Base-by-base conservation (phyloP, 1,140 invertebrate species). In the Cydia pomonella region DNA sequence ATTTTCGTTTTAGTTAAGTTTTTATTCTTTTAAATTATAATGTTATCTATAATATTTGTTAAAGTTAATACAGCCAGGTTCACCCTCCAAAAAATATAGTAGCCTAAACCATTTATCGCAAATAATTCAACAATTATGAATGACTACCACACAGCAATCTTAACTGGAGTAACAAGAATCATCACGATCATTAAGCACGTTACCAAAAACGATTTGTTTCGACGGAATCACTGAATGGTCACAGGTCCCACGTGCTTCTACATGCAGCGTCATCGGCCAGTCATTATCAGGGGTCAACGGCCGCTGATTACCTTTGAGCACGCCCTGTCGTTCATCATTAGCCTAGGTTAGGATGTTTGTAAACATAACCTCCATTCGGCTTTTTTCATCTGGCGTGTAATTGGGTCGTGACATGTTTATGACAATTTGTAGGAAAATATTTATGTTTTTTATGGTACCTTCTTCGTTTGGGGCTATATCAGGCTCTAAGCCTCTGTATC, bases 281-380 rank as follows among this genome's bases (percentile, higher is more conserved):
- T 92, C 91, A 93, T 93, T 93, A 93, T 80, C 85, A 83, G 88
- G 82, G 91, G 91, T 91, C 90, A 90, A 87, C 79, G 87, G 81
- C 88, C 82, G 82, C 82, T 93, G 91, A 93, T 92, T 91, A 92
- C 89, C 88, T 85, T 81, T 73, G 77, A 85, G 80, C 84, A 84
- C 84, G 88, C 87, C 90, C 89, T 92, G 89, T 89, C 90, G 85
- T 85, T 90, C 84, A 91, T 90, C 90, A 92, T 92, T 92, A 92
- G 88, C 91, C 91, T 92, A 92, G 91, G 91, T 92, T 92, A 91
- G 86, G 86, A 90, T 91, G 89, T 92, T 92, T 92, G 90, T 93
- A 93, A 93, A 93, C 91, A 92, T 83, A 80, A 77, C 79, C 77
- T 79, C 80, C 79, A 84, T 85, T 84, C 82, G 84, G 79, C 74